phyloP scores from a whole-genome alignment of 2,113 vertebrate species.

The Pleuronectes platessa region DNA sequence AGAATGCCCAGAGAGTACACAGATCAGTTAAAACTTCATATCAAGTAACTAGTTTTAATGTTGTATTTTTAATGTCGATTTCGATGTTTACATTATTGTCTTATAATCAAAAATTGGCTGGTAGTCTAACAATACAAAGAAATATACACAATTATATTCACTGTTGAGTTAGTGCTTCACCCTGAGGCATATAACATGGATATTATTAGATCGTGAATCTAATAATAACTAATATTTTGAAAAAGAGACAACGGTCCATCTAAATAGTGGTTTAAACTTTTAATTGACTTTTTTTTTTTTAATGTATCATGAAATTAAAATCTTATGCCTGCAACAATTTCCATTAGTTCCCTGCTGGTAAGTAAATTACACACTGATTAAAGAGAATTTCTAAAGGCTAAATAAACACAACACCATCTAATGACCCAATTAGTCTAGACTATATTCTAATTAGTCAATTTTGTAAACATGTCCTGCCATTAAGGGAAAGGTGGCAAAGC shows the following conservation, averaged over 20 bases:
- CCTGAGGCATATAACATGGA: too few relatives aligned
- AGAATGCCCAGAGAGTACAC: too few relatives aligned
- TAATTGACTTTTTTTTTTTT: not conserved
- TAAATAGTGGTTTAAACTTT: not conserved
- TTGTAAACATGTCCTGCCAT: constrained; percentile 1
- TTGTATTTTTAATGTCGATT: too few relatives aligned
- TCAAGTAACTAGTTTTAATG: too few relatives aligned
- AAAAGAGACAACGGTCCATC: not conserved
- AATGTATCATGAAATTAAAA: constrained; percentile 14
- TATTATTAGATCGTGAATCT: not conserved
- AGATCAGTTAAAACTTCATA: too few relatives aligned
- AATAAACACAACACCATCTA: constrained; percentile 38
- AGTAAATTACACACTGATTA: constrained; percentile 28
- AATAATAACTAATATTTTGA: not conserved
- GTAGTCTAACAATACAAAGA: too few relatives aligned
- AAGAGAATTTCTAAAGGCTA: constrained; percentile 10
- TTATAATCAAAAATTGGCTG: too few relatives aligned
- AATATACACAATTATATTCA: too few relatives aligned
- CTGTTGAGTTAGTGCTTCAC: too few relatives aligned
- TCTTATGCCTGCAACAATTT: not conserved
- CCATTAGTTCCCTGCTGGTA: constrained; percentile 29
- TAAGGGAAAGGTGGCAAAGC: not conserved
- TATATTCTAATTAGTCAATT: constrained; percentile 6
- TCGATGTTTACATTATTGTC: too few relatives aligned
- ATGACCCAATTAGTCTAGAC: constrained; percentile 4